Conservation (phyloP, 1,140 invertebrate genomes). For the Drosophila lacteicornis region DNA sequence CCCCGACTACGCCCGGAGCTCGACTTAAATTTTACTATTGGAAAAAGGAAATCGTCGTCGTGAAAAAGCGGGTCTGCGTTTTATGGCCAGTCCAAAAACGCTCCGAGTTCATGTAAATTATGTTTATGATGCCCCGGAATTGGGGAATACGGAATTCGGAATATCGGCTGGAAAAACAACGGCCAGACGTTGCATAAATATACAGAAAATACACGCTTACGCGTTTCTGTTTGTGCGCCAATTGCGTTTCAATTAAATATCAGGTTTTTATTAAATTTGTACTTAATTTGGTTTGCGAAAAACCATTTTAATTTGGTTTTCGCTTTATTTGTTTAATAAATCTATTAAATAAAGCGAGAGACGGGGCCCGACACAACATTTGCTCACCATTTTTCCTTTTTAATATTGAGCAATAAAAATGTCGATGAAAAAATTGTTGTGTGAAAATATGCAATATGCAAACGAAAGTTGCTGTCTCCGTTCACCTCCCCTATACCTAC, state of each 20-base stretch:
- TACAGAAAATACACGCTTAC: not conserved
- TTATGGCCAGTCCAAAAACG: constrained; percentile 28
- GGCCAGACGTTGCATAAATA: constrained; percentile 7
- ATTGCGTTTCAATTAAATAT: constrained; percentile 44
- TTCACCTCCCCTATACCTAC: constrained; percentile 10
- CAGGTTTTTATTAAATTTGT: constrained; percentile 30
- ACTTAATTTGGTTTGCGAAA: constrained; percentile 43
- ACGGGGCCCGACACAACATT: not conserved
- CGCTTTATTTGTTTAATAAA: constrained; percentile 60
- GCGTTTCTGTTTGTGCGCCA: constrained; percentile 13
- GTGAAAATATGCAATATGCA: constrained; percentile 49
- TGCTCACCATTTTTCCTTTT: constrained; percentile 13
- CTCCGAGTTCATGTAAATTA: constrained; percentile 35
- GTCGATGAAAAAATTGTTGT: constrained; percentile 22
- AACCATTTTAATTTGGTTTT: constrained; percentile 36
- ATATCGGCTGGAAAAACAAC: constrained; percentile 10
- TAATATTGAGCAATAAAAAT: constrained; percentile 60
- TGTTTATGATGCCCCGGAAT: constrained; percentile 32
- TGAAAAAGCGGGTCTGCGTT: constrained; percentile 37
- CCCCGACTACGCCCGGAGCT: not conserved
- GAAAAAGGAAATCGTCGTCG: constrained; percentile 44
- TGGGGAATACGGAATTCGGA: not conserved
- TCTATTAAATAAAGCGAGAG: constrained; percentile 39
- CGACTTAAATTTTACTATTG: constrained; percentile 49
- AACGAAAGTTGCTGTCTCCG: constrained; percentile 28